Evolutionary conservation across 2,888 invertebrate species (phyloP).

Genomic region (Pachycephus smyrnensis): DNA sequence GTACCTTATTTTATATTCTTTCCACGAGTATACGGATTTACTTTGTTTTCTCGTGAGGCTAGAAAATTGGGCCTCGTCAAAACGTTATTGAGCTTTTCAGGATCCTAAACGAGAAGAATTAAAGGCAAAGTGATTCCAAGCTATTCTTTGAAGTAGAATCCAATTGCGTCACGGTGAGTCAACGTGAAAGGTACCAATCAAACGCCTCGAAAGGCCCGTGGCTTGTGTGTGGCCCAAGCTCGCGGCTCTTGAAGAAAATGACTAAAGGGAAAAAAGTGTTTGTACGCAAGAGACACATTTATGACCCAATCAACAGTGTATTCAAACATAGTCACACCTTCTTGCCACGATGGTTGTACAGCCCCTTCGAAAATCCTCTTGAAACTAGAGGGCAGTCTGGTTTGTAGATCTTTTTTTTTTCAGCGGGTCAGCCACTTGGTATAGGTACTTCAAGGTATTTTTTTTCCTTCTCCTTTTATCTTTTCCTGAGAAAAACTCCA

Average conservation of each 20-base stretch:
- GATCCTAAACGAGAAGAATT: neutral
- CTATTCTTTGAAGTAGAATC: constrained; percentile 43
- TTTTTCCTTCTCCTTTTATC: neutral
- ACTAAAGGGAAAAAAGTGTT: constrained; percentile 50
- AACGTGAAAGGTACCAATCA: constrained; percentile 47
- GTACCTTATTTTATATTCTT: neutral
- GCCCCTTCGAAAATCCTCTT: constrained; percentile 40
- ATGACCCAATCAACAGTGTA: constrained; percentile 66
- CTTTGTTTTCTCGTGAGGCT: neutral
- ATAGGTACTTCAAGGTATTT: neutral
- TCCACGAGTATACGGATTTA: neutral
- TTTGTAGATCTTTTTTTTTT: neutral
- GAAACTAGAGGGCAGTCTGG: constrained; percentile 2
- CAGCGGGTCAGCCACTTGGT: neutral
- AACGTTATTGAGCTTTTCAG: neutral
- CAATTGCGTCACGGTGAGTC: constrained; percentile 55
- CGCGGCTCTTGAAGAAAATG: constrained; percentile 41
- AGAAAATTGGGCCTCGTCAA: neutral
- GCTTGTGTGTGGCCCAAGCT: constrained; percentile 55
- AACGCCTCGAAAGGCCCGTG: constrained; percentile 48
- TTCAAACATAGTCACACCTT: constrained; percentile 66
- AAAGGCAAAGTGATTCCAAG: constrained; percentile 6
- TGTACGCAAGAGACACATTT: constrained; percentile 63
- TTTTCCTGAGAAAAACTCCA: neutral
- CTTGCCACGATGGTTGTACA: constrained; percentile 38